Evolutionary conservation across 2,797 vertebrate species (phyloP), one percentile per base, ranked within the genome.

Genomic region (Sarcophilus harrisii): DNA sequence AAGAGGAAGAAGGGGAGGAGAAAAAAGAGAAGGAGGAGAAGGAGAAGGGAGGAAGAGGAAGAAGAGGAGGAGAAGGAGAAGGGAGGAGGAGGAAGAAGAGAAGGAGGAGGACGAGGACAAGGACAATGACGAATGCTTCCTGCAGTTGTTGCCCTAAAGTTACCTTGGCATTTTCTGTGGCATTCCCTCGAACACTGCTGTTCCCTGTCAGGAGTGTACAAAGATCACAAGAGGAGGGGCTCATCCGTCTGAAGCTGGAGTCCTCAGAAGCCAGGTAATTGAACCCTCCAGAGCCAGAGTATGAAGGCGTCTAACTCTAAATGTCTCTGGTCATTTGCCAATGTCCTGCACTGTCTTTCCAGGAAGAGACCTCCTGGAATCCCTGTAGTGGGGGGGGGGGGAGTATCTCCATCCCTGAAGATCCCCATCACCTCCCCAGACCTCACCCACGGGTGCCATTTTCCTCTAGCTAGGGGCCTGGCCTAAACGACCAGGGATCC

Each of bases 1-100:
- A 4, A 27, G 3, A 5, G n/a, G 2, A 21, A 28, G 58, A 16
- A 5, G 2, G 32, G 3, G 0, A 38, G 38, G 30, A 27, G 5
- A 4, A 91, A 59, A 3, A 90, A 57, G 24, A 32, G 90, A 60
- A 30, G 28, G 21, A 38, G 49, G 24, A 57, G 21, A 49, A 49
- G 49, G 49, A 49, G 49, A 4, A 49, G 12, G 28, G 0, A 14
- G 12, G 28, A 0, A 14, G 11, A 14, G n/a, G 24, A 49, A 49
- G 49, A 5, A 21, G 3, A 66, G 55, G 1, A 87, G 55, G 27
- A 45, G 5, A 62, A 59, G n/a, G 38, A 16, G 29, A 32, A 5
- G 16, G 62, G 29, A 38, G 28, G 38, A 49, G 6, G 81, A 29
- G 9, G 49, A 29, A 4, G 38, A 81, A 0, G 24, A 1, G 8